phyloP scores from a whole-genome alignment of 2,888 invertebrate species.

The Cryptus viduatorius region DNA sequence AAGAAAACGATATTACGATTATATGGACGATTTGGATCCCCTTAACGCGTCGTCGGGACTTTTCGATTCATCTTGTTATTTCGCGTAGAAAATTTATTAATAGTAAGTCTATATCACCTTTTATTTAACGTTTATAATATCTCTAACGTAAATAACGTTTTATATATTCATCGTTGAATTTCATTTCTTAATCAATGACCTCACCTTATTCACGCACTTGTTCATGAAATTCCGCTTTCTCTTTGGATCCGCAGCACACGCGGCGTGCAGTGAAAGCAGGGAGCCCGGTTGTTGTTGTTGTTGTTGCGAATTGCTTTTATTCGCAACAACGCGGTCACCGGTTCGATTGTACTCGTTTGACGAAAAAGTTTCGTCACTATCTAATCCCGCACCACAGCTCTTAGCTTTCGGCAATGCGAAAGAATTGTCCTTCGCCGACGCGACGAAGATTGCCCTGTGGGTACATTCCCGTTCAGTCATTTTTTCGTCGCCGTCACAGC shows the following conservation, averaged over 20 bases:
- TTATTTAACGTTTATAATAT: conserved; percentile 12
- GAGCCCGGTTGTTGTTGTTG: conserved; percentile 84
- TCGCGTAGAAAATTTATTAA: conserved; percentile 58
- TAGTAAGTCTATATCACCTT: conserved; percentile 68
- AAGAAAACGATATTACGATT: neutral
- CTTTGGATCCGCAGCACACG: conserved; percentile 87
- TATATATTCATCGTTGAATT: conserved; percentile 31
- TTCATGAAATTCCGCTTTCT: conserved; percentile 94
- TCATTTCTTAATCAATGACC: conserved; percentile 81
- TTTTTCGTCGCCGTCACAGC: conserved; percentile 68
- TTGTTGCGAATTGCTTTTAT: conserved; percentile 69
- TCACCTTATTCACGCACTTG: conserved; percentile 83
- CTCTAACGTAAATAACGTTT: conserved; percentile 4
- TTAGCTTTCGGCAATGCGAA: conserved; percentile 78
- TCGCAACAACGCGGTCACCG: conserved; percentile 52
- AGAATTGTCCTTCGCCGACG: conserved; percentile 67
- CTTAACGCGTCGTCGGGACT: conserved; percentile 12
- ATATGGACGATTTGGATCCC: conserved; percentile 1
- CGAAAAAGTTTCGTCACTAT: conserved; percentile 76
- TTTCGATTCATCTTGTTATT: conserved; percentile 33
- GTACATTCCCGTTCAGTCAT: conserved; percentile 14
- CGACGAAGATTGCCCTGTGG: conserved; percentile 5
- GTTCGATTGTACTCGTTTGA: conserved; percentile 76
- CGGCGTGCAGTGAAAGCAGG: conserved; percentile 87
- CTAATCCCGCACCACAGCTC: conserved; percentile 82